Percentiles rank a stretch among this genome's conserved stretches.
Conservation (phyloP, 2,113 vertebrate genomes). For the Coreoperca whiteheadi region DNA sequence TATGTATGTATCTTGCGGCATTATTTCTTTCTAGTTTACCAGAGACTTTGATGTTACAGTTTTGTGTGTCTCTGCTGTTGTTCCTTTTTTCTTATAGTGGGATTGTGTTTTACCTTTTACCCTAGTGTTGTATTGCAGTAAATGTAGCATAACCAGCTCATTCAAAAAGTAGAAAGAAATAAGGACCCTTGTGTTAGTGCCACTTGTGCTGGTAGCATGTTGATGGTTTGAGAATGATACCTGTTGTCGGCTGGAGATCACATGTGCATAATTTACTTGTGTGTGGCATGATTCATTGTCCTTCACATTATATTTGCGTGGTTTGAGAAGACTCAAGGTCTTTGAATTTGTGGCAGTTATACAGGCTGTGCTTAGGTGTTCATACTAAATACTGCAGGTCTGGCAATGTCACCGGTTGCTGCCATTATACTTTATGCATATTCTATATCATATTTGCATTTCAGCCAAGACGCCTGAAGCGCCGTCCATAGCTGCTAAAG, state of each 20-base stretch:
- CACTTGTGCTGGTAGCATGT: neutral
- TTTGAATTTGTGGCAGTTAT: constrained; percentile 2
- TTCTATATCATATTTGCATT: constrained; percentile 40
- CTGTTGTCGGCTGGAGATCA: neutral
- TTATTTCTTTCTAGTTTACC: neutral
- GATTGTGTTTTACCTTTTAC: neutral
- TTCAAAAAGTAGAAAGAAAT: neutral
- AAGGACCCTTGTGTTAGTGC: neutral
- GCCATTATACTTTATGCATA: neutral
- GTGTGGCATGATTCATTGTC: neutral
- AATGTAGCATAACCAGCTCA: neutral
- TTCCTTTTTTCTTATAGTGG: neutral
- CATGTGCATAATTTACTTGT: neutral
- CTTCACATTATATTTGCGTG: neutral
- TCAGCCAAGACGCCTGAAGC: constrained; percentile 46
- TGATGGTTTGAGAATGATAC: neutral
- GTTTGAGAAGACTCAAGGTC: neutral
- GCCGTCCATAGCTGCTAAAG: constrained; percentile 34
- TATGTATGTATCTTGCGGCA: neutral
- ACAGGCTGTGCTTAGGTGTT: neutral
- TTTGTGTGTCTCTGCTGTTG: constrained; percentile 6
- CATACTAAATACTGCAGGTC: neutral
- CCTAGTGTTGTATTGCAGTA: neutral
- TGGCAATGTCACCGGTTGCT: neutral
- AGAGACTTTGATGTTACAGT: neutral